phyloP scores from a whole-genome alignment of 2,113 vertebrate species.

The Nycticryphes semicollaris region DNA sequence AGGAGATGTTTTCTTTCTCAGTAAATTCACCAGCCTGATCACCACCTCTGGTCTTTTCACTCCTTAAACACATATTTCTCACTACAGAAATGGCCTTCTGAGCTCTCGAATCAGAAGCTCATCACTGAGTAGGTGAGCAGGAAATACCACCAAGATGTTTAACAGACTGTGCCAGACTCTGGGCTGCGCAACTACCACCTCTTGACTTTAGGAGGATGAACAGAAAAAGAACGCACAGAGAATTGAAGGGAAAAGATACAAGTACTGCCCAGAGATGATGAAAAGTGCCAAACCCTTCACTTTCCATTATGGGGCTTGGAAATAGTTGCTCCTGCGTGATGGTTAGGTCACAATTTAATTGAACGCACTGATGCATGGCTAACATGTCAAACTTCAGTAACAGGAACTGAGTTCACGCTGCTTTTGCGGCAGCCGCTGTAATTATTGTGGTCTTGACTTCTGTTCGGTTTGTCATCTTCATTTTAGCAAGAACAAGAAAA shows the following conservation, averaged over 20 bases:
- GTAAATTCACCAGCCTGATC: not conserved
- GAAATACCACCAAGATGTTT: not conserved
- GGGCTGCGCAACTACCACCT: not conserved
- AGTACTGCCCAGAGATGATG: not conserved
- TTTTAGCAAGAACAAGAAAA: not conserved
- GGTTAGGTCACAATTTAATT: slow-evolving; percentile 38
- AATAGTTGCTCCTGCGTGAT: not conserved
- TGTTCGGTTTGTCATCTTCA: not conserved
- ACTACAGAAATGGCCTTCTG: not conserved
- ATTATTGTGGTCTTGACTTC: not conserved
- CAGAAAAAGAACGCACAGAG: not conserved
- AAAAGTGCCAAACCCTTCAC: not conserved
- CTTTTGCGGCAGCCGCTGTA: not conserved
- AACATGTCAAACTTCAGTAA: not conserved
- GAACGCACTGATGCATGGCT: not conserved
- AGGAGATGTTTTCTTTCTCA: not conserved
- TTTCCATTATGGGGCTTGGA: not conserved
- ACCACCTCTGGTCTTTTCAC: not conserved
- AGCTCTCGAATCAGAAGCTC: not conserved
- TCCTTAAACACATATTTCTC: not conserved
- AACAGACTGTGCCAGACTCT: not conserved
- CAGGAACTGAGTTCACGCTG: not conserved
- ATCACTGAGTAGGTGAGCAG: not conserved
- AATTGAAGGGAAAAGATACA: not conserved
- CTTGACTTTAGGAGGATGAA: not conserved